Percentiles rank a stretch among this genome's conserved stretches.
These are phyloP conservation scores for Chiloscyllium punctatum DNA, from an alignment of 2,797 vertebrate species.

Conservation along the genomic window DNA sequence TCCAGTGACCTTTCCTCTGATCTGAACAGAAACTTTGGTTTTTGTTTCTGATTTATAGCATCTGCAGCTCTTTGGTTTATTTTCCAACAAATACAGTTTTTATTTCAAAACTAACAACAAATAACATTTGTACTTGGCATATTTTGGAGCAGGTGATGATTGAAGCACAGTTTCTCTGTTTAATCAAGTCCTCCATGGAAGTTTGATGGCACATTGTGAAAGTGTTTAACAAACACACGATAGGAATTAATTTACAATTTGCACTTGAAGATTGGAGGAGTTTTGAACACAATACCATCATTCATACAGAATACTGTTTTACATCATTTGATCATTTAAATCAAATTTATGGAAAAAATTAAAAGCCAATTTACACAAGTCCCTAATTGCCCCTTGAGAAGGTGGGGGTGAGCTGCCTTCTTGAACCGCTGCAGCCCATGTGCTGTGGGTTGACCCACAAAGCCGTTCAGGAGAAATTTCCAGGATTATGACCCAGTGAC, in stretches of 20 bases:
- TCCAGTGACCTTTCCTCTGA: too few relatives aligned
- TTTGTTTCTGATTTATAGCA: too few relatives aligned
- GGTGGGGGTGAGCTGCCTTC: neutral
- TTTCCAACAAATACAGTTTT: neutral
- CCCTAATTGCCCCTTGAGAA: neutral
- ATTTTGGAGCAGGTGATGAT: neutral
- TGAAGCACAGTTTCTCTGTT: neutral
- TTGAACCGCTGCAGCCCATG: neutral
- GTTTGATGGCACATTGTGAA: neutral
- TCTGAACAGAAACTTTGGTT: too few relatives aligned
- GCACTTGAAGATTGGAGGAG: neutral
- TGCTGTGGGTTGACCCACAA: neutral
- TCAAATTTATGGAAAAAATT: neutral
- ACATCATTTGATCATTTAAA: neutral
- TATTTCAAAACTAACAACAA: neutral
- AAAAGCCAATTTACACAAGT: neutral
- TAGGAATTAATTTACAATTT: neutral
- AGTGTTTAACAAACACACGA: neutral
- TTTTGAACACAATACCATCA: neutral
- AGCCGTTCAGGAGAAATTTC: neutral
- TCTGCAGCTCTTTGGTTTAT: too few relatives aligned
- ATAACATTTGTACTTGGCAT: neutral
- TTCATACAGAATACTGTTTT: neutral
- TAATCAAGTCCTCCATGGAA: neutral
- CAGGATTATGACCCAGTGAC: neutral